phyloP scores from a whole-genome alignment of 2,888 invertebrate species.

The Pecten maximus region DNA sequence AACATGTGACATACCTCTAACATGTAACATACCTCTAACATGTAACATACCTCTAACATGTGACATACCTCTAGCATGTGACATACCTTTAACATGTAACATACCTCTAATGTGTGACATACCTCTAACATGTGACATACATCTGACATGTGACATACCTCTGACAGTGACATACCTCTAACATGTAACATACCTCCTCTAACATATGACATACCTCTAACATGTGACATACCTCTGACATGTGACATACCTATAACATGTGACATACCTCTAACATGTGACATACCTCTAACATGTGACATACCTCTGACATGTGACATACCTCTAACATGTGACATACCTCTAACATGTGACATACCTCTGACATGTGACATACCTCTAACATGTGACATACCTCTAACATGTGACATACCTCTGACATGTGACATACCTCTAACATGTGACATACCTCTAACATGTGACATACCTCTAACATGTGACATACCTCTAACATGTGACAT shows the following conservation, averaged over 20 bases:
- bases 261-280: slow-evolving; percentile 86
- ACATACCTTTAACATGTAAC: slow-evolving; percentile 85
- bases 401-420: slow-evolving; percentile 92
- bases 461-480: no score
- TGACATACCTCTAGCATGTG: no score
- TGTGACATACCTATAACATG: no score
- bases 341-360: slow-evolving; percentile 93
- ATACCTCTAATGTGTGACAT: slow-evolving; percentile 86
- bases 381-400: slow-evolving; percentile 89
- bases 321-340: slow-evolving; percentile 86
- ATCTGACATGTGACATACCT: no score
- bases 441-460: slow-evolving; percentile 90
- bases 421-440: slow-evolving; percentile 85
- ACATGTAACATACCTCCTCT: no score
- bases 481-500: no score
- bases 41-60: slow-evolving; percentile 89
- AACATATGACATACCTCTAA: slow-evolving; percentile 85
- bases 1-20: no score
- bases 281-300: slow-evolving; percentile 91
- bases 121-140: slow-evolving; percentile 92
- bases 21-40: slow-evolving; percentile 86
- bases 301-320: no score
- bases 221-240: slow-evolving; percentile 89
- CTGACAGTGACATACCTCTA: slow-evolving; percentile 85
- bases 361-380: slow-evolving; percentile 84